Conservation (phyloP, 1,140 invertebrate genomes). For the Campoletis sonorensis region DNA sequence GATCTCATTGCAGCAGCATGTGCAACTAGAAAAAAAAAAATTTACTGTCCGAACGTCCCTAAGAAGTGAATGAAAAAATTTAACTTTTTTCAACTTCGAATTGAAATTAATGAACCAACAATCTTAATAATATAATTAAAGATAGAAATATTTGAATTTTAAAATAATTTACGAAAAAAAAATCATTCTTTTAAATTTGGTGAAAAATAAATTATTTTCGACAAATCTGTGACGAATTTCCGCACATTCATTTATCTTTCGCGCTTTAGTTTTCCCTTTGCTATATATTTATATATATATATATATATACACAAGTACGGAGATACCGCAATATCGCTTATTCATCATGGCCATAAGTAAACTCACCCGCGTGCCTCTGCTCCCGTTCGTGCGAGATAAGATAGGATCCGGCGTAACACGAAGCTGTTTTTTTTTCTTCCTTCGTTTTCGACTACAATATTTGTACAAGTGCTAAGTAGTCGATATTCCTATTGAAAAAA, state of each 20-base stretch:
- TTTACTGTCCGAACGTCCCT: no score
- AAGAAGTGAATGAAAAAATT: no score
- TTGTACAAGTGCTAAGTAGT: not conserved
- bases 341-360: constrained; percentile 44
- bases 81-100: no score
- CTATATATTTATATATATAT: not conserved
- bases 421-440: constrained; percentile 7
- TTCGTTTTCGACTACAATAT: constrained; percentile 3
- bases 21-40: constrained; percentile 2
- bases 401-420: constrained; percentile 35
- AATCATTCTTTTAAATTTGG: no score
- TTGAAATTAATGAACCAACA: no score
- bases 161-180: no score
- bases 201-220: no score
- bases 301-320: no score
- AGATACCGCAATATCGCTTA: constrained; percentile 45
- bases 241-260: no score
- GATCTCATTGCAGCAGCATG: constrained; percentile 11
- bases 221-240: no score
- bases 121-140: no score
- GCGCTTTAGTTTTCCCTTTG: not conserved
- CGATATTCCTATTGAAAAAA: not conserved
- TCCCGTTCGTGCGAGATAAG: constrained; percentile 36
- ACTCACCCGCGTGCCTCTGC: constrained; percentile 24
- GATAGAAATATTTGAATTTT: no score